Percentiles rank a stretch among this genome's conserved stretches.
phyloP scores from a whole-genome alignment of 2,797 vertebrate genomes.

The Ceyx erithaca region DNA sequence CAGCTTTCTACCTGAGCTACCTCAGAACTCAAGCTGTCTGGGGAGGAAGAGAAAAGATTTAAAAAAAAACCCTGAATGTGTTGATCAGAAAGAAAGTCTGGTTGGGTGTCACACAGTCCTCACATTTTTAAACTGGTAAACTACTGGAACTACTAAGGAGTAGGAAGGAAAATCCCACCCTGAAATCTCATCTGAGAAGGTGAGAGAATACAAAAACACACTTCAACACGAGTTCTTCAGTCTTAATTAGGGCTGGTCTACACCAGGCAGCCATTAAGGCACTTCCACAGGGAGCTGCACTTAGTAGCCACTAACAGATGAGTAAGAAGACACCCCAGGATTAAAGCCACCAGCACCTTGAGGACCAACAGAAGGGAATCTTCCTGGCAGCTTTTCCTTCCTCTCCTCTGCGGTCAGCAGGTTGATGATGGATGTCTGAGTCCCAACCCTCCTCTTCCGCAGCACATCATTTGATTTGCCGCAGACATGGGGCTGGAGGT shows the following conservation, averaged over 20 bases:
- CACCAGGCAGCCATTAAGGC: slow-evolving; percentile 1
- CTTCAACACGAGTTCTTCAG: neutral
- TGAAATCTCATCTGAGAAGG: slow-evolving; percentile 25
- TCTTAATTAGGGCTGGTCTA: slow-evolving; percentile 16
- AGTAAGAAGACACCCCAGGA: neutral
- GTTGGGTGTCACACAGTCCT: neutral
- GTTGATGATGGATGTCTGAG: slow-evolving; percentile 23
- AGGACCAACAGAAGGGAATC: neutral
- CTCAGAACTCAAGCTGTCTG: slow-evolving; percentile 29
- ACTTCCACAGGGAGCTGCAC: neutral
- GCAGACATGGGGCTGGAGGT: slow-evolving; percentile 14
- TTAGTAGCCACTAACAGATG: slow-evolving; percentile 9
- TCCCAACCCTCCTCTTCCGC: neutral
- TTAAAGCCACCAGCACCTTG: neutral
- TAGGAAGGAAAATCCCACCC: neutral
- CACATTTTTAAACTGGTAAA: slow-evolving; percentile 24
- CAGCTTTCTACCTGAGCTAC: slow-evolving; percentile 67
- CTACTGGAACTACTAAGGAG: neutral
- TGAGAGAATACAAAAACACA: neutral
- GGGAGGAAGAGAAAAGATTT: slow-evolving; percentile 46
- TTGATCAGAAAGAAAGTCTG: slow-evolving; percentile 31
- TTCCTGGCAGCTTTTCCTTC: slow-evolving; percentile 16
- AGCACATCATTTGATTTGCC: slow-evolving; percentile 52
- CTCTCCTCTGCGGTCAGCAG: neutral
- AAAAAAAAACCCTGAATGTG: slow-evolving; percentile 49